phyloP scores from a whole-genome alignment of 2,888 invertebrate genomes.

The Dasysyrphus tricinctus region DNA sequence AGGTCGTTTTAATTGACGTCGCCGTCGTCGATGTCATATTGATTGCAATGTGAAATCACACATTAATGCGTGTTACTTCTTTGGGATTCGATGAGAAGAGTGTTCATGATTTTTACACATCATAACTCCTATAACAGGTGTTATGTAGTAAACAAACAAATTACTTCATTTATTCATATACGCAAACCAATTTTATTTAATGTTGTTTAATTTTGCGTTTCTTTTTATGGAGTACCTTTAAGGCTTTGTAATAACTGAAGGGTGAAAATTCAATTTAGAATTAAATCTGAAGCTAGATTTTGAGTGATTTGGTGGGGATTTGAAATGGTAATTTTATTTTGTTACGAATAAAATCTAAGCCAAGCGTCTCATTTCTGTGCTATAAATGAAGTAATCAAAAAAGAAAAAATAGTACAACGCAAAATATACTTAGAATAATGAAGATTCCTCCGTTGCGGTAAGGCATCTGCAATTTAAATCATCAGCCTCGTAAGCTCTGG shows the following conservation, averaged over 20 bases:
- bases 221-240: background rate
- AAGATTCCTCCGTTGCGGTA: no score
- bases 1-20: slow-evolving; percentile 30
- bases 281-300: background rate
- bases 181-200: background rate
- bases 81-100: slow-evolving; percentile 15
- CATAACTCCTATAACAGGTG: background rate
- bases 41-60: slow-evolving; percentile 30
- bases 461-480: no score
- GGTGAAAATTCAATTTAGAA: slow-evolving; percentile 4
- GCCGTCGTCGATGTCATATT: slow-evolving; percentile 1
- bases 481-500: no score
- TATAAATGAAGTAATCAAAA: no score
- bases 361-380: no score
- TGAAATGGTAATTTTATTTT: background rate
- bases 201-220: slow-evolving; percentile 3
- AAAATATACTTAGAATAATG: no score
- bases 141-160: slow-evolving; percentile 2
- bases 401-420: no score
- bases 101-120: slow-evolving; percentile 7
- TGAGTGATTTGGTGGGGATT: background rate
- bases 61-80: background rate
- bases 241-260: background rate
- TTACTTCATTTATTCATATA: background rate
- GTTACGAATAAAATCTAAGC: background rate